Evolutionary conservation across 2,888 invertebrate genomes (phyloP).

Genomic region (Drosophila leonis): DNA sequence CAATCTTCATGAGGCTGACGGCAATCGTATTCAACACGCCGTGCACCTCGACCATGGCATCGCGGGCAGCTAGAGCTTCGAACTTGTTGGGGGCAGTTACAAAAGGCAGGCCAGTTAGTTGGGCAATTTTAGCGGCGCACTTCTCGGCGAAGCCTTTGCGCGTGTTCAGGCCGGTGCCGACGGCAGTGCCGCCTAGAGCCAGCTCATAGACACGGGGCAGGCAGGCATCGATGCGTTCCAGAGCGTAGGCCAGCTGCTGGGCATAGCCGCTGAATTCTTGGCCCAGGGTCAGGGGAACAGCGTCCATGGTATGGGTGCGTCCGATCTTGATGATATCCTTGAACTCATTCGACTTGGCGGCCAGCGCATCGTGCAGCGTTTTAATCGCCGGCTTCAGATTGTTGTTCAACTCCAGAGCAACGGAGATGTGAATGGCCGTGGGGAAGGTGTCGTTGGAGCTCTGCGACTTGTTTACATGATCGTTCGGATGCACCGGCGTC

Average conservation of each 20-base stretch:
- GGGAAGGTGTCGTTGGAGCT: conserved; percentile 99
- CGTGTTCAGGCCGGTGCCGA: conserved; percentile 99
- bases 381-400: conserved; percentile 93
- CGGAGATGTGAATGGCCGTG: conserved; percentile 99
- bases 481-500: conserved; percentile 98
- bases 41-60: conserved; percentile 97
- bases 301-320: conserved; percentile 94
- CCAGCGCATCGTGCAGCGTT: conserved; percentile 90
- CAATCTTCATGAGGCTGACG: conserved; percentile 97
- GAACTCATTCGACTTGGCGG: conserved; percentile 93
- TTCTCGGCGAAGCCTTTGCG: conserved; percentile 98
- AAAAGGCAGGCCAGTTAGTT: conserved; percentile 95
- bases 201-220: conserved; percentile 95
- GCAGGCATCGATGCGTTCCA: conserved; percentile 93
- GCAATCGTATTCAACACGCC: conserved; percentile 97
- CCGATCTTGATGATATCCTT: conserved; percentile 98
- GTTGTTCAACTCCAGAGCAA: conserved; percentile 94
- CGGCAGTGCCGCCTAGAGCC: conserved; percentile 98
- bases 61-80: conserved; percentile 97
- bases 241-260: conserved; percentile 93
- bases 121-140: conserved; percentile 92
- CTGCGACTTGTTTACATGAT: conserved; percentile 99
- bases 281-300: conserved; percentile 97
- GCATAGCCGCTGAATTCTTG: conserved; percentile 99
- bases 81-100: conserved; percentile 98